Evolutionary conservation across 2,797 vertebrate species (phyloP).

Genomic region (Platyrinchus mystaceus): DNA sequence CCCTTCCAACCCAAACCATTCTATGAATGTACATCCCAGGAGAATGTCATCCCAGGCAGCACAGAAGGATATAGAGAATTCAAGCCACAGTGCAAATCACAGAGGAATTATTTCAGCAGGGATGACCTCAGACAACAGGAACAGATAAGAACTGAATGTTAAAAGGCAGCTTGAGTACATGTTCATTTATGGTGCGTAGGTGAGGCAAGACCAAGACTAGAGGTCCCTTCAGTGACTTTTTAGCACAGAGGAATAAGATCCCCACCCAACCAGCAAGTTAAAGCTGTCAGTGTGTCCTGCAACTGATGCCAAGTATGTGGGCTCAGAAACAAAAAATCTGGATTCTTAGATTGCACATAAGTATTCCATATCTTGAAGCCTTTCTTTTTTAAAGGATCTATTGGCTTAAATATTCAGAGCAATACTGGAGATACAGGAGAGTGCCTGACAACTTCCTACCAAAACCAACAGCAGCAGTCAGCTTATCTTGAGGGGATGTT

Average conservation of each 20-base stretch:
- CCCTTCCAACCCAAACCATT: neutral
- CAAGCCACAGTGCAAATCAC: neutral
- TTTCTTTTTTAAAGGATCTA: neutral
- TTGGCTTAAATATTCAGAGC: neutral
- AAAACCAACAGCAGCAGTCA: neutral
- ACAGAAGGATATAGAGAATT: neutral
- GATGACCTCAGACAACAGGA: too few species aligned
- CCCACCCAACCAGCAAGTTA: neutral
- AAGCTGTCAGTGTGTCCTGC: neutral
- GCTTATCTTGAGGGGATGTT: neutral
- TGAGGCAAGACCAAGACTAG: too few species aligned
- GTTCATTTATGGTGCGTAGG: too few species aligned
- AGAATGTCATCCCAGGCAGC: neutral
- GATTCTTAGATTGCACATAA: neutral
- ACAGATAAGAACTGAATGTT: too few species aligned
- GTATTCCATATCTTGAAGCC: neutral
- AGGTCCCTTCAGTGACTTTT: neutral
- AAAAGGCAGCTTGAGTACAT: too few species aligned
- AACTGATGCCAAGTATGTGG: neutral
- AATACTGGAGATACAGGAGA: neutral
- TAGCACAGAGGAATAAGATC: neutral
- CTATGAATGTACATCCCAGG: neutral
- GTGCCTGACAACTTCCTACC: rapidly evolving
- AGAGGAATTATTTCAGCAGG: too few species aligned
- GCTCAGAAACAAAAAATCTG: neutral